Percentiles rank a stretch among this genome's conserved stretches.
phyloP scores from a whole-genome alignment of 2,888 invertebrate genomes.

The Stenodema calcarata region DNA sequence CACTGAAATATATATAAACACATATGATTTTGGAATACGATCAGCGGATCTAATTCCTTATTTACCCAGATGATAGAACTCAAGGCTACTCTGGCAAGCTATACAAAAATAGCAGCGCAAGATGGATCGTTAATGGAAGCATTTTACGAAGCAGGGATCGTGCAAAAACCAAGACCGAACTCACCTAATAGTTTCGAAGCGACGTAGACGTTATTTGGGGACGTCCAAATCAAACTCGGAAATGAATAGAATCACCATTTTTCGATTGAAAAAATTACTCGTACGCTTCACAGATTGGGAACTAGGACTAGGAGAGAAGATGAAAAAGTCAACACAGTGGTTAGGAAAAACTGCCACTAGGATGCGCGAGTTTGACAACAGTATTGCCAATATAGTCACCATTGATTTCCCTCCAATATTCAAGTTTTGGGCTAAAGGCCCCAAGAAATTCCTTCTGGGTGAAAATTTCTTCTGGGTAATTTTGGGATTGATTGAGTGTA shows the following conservation, averaged over 20 bases:
- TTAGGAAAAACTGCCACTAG: constrained; percentile 16
- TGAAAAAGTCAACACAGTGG: constrained; percentile 30
- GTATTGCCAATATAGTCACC: background rate
- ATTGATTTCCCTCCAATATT: background rate
- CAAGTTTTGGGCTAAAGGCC: too few relatives aligned
- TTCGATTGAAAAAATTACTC: background rate
- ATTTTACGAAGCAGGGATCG: background rate
- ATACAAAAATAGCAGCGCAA: constrained; percentile 48
- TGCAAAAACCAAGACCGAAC: background rate
- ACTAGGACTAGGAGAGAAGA: constrained; percentile 20
- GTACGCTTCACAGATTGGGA: background rate
- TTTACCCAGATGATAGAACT: constrained; percentile 57
- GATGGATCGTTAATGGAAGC: constrained; percentile 41
- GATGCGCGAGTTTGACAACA: constrained; percentile 2
- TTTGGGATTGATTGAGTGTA: too few relatives aligned
- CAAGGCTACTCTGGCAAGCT: constrained; percentile 55
- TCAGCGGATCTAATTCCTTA: constrained; percentile 56
- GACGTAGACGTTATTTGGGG: background rate
- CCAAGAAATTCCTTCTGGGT: too few relatives aligned
- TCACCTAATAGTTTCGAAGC: background rate
- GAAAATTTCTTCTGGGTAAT: too few relatives aligned
- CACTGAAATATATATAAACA: constrained; percentile 4
- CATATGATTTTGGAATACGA: constrained; percentile 46
- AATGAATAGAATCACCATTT: background rate
- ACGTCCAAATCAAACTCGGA: background rate